Evolutionary conservation across 2,113 vertebrate species (phyloP).

Genomic region (Malaclemys terrapin): DNA sequence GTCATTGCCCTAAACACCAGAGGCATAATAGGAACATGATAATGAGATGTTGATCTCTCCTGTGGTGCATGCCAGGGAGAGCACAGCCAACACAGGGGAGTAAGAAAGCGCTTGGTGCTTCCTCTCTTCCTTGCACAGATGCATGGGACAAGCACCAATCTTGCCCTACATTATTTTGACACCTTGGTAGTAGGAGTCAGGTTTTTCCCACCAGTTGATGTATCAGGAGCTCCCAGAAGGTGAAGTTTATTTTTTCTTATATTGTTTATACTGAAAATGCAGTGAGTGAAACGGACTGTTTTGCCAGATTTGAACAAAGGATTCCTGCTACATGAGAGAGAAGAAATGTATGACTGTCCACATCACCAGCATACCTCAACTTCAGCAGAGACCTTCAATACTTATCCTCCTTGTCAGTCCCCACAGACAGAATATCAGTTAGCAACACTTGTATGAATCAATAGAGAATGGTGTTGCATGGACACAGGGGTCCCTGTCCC

Average conservation of each 20-base stretch:
- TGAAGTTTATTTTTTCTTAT: background rate
- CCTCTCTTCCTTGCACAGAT: background rate
- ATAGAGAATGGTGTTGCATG: background rate
- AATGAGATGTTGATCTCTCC: background rate
- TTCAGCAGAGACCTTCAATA: background rate
- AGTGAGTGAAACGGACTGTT: background rate
- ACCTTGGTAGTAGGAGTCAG: background rate
- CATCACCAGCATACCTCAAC: background rate
- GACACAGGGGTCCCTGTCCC: fast-evolving
- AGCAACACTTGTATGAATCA: background rate
- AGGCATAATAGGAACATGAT: no score
- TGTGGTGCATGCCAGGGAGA: background rate
- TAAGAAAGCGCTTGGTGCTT: background rate
- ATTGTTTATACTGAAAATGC: background rate
- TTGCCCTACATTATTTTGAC: background rate
- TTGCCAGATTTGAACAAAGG: background rate
- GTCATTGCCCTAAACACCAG: no score
- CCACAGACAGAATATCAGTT: background rate
- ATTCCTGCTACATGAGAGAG: background rate
- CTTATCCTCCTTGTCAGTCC: background rate
- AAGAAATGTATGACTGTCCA: background rate
- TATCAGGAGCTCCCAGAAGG: background rate
- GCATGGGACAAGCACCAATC: fast-evolving
- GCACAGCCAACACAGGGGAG: background rate
- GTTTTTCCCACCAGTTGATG: background rate